Percentiles rank a stretch among this genome's conserved stretches.
Conservation (phyloP, 2,888 invertebrate genomes). For the Pammene fasciana region DNA sequence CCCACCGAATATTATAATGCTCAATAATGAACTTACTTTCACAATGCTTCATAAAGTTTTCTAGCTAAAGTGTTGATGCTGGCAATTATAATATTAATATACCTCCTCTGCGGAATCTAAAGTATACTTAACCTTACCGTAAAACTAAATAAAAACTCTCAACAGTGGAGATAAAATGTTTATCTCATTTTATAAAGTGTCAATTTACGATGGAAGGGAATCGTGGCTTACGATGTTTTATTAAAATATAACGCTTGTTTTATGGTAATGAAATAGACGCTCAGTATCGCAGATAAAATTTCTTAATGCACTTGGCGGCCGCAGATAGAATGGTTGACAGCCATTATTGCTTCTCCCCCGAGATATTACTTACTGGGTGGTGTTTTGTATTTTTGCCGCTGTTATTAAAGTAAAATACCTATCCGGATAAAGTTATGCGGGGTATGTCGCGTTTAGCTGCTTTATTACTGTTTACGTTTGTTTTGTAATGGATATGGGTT, state of each 20-base stretch:
- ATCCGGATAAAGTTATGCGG: slow-evolving; percentile 26
- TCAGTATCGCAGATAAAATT: slow-evolving; percentile 53
- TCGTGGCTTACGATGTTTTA: slow-evolving; percentile 44
- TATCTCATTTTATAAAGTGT: slow-evolving; percentile 40
- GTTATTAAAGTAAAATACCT: slow-evolving; percentile 41
- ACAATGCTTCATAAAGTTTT: slow-evolving; percentile 1
- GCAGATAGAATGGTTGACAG: slow-evolving; percentile 58
- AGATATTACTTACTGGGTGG: slow-evolving; percentile 47
- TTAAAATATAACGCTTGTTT: slow-evolving; percentile 47
- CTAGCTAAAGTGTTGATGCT: background rate
- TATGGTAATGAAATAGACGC: slow-evolving; percentile 57
- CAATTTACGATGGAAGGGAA: slow-evolving; percentile 41
- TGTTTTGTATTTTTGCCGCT: slow-evolving; percentile 47
- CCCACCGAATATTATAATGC: slow-evolving; percentile 59
- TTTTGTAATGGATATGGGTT: slow-evolving; percentile 1
- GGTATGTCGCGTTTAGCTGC: slow-evolving; percentile 17
- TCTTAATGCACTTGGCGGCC: slow-evolving; percentile 59
- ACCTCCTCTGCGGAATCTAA: background rate
- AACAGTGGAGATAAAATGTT: slow-evolving; percentile 23
- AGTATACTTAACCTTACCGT: background rate
- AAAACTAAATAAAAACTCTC: slow-evolving; percentile 18
- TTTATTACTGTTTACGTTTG: slow-evolving; percentile 23
- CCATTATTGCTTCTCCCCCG: slow-evolving; percentile 55
- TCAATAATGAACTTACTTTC: background rate
- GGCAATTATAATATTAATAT: background rate